Evolutionary conservation across 2,888 invertebrate species (phyloP).

Genomic region (Deilephila porcellus): DNA sequence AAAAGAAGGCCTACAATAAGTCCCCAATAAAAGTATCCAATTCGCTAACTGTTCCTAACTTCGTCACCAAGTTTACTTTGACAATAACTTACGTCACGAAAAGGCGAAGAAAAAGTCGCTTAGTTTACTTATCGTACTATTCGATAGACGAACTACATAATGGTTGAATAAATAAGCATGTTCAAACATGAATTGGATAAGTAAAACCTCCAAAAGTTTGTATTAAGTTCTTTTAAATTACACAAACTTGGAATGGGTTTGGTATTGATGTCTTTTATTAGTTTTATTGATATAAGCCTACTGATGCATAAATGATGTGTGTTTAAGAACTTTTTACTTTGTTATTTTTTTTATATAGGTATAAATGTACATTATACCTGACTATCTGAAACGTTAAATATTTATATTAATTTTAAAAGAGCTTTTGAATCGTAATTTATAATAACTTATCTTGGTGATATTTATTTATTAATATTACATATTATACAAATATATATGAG

Average conservation of each 20-base stretch:
- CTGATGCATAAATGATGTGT: too few species aligned
- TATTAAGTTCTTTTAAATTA: not conserved
- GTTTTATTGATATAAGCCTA: not conserved
- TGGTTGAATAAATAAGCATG: not conserved
- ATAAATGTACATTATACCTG: too few species aligned
- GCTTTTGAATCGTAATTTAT: too few species aligned
- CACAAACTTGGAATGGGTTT: not conserved
- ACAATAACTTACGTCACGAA: slow-evolving; percentile 15
- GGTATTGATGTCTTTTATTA: not conserved
- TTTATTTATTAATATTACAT: too few species aligned
- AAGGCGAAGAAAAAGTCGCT: slow-evolving; percentile 24
- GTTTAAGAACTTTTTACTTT: too few species aligned
- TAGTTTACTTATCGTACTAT: not conserved
- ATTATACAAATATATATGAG: too few species aligned
- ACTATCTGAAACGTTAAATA: too few species aligned
- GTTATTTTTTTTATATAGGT: too few species aligned
- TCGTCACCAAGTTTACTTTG: slow-evolving; percentile 5
- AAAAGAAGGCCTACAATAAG: not conserved
- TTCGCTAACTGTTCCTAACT: slow-evolving; percentile 17
- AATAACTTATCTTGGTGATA: too few species aligned
- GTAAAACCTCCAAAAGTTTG: not conserved
- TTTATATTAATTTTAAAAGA: too few species aligned
- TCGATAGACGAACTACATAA: not conserved
- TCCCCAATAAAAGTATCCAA: slow-evolving; percentile 6
- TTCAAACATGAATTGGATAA: not conserved